These are phyloP conservation scores for Molorchus minor DNA, from an alignment of 2,888 invertebrate species.

Conservation along the genomic window DNA sequence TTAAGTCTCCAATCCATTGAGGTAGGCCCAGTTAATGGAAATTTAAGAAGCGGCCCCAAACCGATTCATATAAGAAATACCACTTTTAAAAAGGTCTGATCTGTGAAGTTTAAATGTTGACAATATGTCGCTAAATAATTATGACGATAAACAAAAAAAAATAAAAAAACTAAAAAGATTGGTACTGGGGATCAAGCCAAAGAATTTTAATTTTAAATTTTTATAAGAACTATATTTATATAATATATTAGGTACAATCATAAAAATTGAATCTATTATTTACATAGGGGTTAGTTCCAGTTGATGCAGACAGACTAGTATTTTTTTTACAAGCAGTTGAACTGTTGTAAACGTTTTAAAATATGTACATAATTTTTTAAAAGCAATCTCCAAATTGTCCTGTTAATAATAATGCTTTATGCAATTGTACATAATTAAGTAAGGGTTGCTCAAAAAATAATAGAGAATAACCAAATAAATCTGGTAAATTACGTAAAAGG, in stretches of 20 bases:
- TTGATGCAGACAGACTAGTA: slow-evolving; percentile 38
- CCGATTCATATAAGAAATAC: slow-evolving; percentile 58
- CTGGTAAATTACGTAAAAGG: too few species aligned
- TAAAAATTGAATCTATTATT: slow-evolving; percentile 36
- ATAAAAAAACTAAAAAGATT: slow-evolving; percentile 63
- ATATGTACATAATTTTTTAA: slow-evolving; percentile 26
- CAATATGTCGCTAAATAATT: slow-evolving; percentile 56
- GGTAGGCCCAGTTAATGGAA: slow-evolving; percentile 55
- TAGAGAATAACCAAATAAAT: neutral
- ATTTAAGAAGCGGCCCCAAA: slow-evolving; percentile 57
- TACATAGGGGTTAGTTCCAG: slow-evolving; percentile 37
- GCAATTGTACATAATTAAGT: neutral
- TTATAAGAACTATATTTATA: slow-evolving; percentile 60
- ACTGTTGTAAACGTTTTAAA: slow-evolving; percentile 42
- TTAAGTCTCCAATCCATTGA: slow-evolving; percentile 87
- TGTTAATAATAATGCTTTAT: slow-evolving; percentile 26
- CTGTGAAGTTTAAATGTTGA: slow-evolving; percentile 53
- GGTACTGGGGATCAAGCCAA: slow-evolving; percentile 86
- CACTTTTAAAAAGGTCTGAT: slow-evolving; percentile 45
- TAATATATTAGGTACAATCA: slow-evolving; percentile 60
- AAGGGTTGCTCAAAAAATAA: neutral
- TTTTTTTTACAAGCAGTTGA: slow-evolving; percentile 40
- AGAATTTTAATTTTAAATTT: slow-evolving; percentile 79
- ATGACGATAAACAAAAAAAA: slow-evolving; percentile 46
- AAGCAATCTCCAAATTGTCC: slow-evolving; percentile 29